Percentiles rank a stretch among this genome's conserved stretches.
Conservation (phyloP, 2,113 vertebrate genomes). For the Sylvilagus bachmani region DNA sequence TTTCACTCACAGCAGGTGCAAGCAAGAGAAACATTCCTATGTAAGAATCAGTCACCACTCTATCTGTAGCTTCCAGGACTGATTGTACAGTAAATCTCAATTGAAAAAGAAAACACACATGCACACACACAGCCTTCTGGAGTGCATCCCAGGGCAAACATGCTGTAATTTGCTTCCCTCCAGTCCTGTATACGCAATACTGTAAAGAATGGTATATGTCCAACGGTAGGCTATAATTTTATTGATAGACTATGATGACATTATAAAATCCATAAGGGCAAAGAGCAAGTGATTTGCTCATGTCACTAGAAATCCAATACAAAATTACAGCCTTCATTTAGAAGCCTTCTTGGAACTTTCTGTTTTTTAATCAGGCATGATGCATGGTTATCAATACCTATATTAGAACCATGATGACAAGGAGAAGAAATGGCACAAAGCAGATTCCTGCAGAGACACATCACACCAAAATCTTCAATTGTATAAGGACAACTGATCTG, state of each 20-base stretch:
- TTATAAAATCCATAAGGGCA: slow-evolving; percentile 80
- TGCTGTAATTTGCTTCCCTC: background rate
- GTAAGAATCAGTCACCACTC: slow-evolving; percentile 25
- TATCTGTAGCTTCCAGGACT: slow-evolving; percentile 10
- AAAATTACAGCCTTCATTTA: slow-evolving; percentile 79
- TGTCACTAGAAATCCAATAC: slow-evolving; percentile 74
- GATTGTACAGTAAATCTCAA: slow-evolving; percentile 24
- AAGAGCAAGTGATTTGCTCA: slow-evolving; percentile 77
- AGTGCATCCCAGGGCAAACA: slow-evolving; percentile 8
- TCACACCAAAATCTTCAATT: background rate
- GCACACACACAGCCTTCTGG: background rate
- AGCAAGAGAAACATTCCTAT: slow-evolving; percentile 41
- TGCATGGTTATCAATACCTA: slow-evolving; percentile 59
- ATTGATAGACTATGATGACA: slow-evolving; percentile 75
- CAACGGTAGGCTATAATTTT: slow-evolving; percentile 72
- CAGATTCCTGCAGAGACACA: background rate
- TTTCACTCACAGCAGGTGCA: slow-evolving; percentile 67
- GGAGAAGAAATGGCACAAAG: background rate
- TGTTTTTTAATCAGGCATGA: slow-evolving; percentile 61
- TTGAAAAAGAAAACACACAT: background rate
- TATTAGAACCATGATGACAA: slow-evolving; percentile 40
- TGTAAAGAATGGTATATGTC: slow-evolving; percentile 13
- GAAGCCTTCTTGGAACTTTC: slow-evolving; percentile 48
- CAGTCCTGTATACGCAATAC: background rate
- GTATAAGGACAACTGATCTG: background rate